These are phyloP conservation scores for Nipponacmea schrenckii DNA, from an alignment of 2,888 invertebrate species.

Conservation along the genomic window DNA sequence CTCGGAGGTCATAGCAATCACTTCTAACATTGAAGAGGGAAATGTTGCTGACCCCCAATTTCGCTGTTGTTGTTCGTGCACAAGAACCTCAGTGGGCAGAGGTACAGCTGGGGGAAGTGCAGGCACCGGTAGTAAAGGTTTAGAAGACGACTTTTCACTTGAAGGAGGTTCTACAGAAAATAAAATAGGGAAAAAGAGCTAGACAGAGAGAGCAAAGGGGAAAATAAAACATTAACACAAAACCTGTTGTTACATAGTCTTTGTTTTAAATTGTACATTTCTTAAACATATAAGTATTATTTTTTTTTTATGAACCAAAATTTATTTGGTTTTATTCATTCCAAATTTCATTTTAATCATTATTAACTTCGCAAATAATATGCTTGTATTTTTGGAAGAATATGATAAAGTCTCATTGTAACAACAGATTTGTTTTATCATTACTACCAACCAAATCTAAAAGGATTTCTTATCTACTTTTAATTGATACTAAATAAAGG, in stretches of 20 bases:
- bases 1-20: constrained; percentile 95
- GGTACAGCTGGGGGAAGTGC: constrained; percentile 12
- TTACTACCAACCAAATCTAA: constrained; percentile 2
- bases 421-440: background rate
- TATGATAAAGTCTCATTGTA: background rate
- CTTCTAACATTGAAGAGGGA: constrained; percentile 96
- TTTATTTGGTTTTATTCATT: too few species aligned
- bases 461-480: background rate
- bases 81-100: background rate
- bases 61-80: constrained; percentile 17
- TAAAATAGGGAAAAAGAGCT: constrained; percentile 36
- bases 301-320: too few species aligned
- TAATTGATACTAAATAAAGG: background rate
- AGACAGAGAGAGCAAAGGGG: constrained; percentile 13
- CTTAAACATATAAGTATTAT: too few species aligned
- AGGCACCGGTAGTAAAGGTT: constrained; percentile 30
- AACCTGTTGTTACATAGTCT: background rate
- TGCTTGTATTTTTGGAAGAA: too few species aligned
- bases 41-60: constrained; percentile 73
- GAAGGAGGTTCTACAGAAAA: constrained; percentile 40
- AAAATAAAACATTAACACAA: constrained; percentile 1
- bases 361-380: too few species aligned
- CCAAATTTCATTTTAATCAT: too few species aligned
- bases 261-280: too few species aligned
- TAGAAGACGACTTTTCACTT: constrained; percentile 33